phyloP scores from a whole-genome alignment of 1,140 invertebrate genomes.

The Drosophila parvula region DNA sequence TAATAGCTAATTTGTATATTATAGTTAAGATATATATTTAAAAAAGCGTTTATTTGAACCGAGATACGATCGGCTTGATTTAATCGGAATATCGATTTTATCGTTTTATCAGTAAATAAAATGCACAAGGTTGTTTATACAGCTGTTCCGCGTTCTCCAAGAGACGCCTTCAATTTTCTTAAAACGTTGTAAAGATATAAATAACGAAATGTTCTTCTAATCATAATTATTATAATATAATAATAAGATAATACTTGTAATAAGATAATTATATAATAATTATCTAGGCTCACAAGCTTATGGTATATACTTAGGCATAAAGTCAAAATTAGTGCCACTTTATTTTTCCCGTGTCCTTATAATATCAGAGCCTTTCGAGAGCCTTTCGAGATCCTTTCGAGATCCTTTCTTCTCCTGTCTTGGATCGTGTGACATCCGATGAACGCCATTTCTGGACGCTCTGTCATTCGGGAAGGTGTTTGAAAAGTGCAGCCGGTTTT shows the following conservation, averaged over 20 bases:
- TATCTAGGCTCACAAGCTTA: too few species aligned
- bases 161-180: too few species aligned
- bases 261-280: too few species aligned
- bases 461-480: conserved; percentile 59
- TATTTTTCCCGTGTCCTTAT: background rate
- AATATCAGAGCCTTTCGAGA: background rate
- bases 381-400: conserved; percentile 3
- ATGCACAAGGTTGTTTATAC: background rate
- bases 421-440: conserved; percentile 48
- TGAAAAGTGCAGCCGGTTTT: conserved; percentile 68
- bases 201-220: background rate
- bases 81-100: too few species aligned
- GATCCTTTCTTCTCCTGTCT: conserved; percentile 27
- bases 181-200: background rate
- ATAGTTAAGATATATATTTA: too few species aligned
- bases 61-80: too few species aligned
- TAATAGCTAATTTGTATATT: too few species aligned
- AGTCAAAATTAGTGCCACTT: background rate
- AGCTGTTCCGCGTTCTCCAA: too few species aligned
- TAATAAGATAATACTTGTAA: too few species aligned
- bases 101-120: background rate
- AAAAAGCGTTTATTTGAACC: too few species aligned
- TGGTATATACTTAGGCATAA: too few species aligned
- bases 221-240: too few species aligned
- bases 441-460: conserved; percentile 46